Percentiles rank a stretch among this genome's conserved stretches.
phyloP scores from a whole-genome alignment of 2,113 vertebrate species.

The Pomatostomus ruficeps region DNA sequence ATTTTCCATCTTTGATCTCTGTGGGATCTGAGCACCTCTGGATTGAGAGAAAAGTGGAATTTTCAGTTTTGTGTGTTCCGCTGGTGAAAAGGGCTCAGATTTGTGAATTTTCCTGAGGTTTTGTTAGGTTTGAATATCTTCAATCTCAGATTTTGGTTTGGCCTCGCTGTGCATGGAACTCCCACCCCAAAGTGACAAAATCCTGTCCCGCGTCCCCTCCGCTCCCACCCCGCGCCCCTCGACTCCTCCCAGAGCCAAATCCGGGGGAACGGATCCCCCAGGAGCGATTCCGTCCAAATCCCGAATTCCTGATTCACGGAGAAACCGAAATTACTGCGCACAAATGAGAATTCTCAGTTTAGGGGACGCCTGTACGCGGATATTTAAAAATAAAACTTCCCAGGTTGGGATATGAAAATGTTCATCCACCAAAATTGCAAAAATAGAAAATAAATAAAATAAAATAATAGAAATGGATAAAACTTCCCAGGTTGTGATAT shows the following conservation, averaged over 20 bases:
- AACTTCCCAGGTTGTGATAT: too few relatives aligned
- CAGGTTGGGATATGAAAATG: too few relatives aligned
- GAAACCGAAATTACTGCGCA: constrained; percentile 5
- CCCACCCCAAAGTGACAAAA: neutral
- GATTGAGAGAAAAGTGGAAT: neutral
- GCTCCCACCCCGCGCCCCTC: neutral
- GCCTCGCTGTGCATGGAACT: constrained; percentile 27
- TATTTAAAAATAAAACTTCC: neutral
- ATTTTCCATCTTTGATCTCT: neutral
- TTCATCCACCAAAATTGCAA: too few relatives aligned
- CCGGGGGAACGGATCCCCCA: neutral
- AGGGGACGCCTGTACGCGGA: rapidly evolving
- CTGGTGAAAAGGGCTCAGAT: neutral
- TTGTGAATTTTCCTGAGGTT: neutral
- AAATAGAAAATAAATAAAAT: too few relatives aligned
- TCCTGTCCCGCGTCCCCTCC: neutral
- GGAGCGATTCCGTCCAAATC: neutral
- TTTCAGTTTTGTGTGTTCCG: neutral
- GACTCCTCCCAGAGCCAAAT: neutral
- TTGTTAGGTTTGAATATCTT: neutral
- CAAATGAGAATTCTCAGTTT: neutral
- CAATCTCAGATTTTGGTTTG: neutral
- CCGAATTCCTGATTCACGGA: constrained; percentile 34
- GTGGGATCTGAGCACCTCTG: neutral
- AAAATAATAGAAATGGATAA: too few relatives aligned